Percentiles rank a stretch among this genome's conserved stretches.
These are phyloP conservation scores for Labrus mixtus DNA, from an alignment of 2,113 vertebrate genomes.

Conservation along the genomic window DNA sequence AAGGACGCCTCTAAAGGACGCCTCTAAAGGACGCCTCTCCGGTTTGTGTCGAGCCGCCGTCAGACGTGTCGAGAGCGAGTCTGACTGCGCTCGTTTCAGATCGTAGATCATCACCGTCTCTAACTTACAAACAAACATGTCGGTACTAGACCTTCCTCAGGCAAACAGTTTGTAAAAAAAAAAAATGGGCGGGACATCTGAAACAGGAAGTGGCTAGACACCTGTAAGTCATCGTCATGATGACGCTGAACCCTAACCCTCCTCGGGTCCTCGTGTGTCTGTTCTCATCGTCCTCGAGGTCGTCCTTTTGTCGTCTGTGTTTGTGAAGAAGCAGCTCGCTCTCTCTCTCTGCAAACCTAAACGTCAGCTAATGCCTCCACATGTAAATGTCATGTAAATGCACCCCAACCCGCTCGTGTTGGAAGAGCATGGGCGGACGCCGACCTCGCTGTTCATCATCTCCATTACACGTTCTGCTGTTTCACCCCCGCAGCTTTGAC, in stretches of 20 bases:
- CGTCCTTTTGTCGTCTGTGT: constrained; percentile 16
- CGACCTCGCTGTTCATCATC: constrained; percentile 55
- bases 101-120: too few relatives aligned
- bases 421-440: constrained; percentile 5
- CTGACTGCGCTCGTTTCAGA: too few relatives aligned
- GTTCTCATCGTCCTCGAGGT: not conserved
- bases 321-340: constrained; percentile 4
- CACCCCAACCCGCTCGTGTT: not conserved
- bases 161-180: too few relatives aligned
- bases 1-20: too few relatives aligned
- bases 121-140: too few relatives aligned
- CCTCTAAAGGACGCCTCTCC: too few relatives aligned
- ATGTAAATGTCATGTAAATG: constrained; percentile 62
- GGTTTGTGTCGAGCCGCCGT: too few relatives aligned
- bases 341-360: constrained; percentile 28
- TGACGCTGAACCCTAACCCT: not conserved
- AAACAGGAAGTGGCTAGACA: too few relatives aligned
- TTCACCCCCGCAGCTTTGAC: constrained; percentile 32
- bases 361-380: constrained; percentile 43
- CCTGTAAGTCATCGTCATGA: too few relatives aligned
- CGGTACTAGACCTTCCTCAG: too few relatives aligned
- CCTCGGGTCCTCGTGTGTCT: not conserved
- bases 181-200: too few relatives aligned
- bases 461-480: constrained; percentile 64
- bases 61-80: too few relatives aligned